Base-by-base conservation (phyloP, 2,797 vertebrate species). In the Sebastes cheni region DNA sequence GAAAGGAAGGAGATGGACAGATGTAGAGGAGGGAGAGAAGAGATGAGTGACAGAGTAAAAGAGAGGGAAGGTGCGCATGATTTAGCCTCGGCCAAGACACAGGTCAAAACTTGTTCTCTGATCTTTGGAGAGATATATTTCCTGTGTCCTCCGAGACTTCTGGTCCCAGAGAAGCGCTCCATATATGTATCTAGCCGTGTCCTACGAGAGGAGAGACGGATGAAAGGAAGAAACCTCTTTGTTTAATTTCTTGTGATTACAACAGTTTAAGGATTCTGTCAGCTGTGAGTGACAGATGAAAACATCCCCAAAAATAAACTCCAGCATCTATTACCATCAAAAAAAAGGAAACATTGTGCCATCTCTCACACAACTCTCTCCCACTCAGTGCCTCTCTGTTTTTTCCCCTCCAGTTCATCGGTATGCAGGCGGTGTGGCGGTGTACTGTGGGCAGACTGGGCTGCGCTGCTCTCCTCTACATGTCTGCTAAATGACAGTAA, bases 401-500 rank as follows among this genome's bases (percentile, higher is more conserved):
- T 78, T 3, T 78, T 3, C 8, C 74, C 84, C 75, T 86, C 72
- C 75, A 67, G 77, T 92, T 94, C 89, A 93, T 94, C 89, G 91
- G 93, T 92, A 93, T 93, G 93, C 93, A 90, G 86, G 86, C 79
- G 67, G 77, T 67, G 87, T 89, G 85, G 88, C 42, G 50, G 75
- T 88, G 42, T 81, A 87, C 84, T 90, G 90, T 92, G 90, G 92
- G 92, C 91, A 91, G 90, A 83, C 86, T 69, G 84, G 90, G 87
- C 88, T 76, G 75, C 54, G 68, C 86, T 69, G 87, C 89, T 92
- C 92, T 92, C 91, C 89, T 93, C 91, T 92, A 88, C 93, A 93
- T 94, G 92, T 94, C 94, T 94, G 92, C 93, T 95, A 95, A 95
- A 95, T 95, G 94, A 94, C 93, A 94, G 93, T 95, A 94, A 95